Percentiles rank a stretch among this genome's conserved stretches.
phyloP scores from a whole-genome alignment of 2,888 invertebrate species.

The Cremastobaeus sp. region DNA sequence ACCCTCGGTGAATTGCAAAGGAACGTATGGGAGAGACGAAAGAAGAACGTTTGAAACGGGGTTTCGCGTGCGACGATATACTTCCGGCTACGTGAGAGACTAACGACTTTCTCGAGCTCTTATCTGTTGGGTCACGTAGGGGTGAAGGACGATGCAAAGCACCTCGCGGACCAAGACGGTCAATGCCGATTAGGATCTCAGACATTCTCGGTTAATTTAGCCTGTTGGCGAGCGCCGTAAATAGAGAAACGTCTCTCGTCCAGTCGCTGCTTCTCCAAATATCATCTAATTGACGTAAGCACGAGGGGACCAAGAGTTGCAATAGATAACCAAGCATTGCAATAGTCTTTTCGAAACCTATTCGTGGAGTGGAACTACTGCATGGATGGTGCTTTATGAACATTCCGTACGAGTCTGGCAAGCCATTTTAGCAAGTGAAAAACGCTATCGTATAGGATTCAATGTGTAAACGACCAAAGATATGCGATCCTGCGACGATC shows the following conservation, averaged over 20 bases:
- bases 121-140: slow-evolving; percentile 69
- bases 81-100: slow-evolving; percentile 73
- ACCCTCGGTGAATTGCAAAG: slow-evolving; percentile 65
- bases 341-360: too few species aligned
- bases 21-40: slow-evolving; percentile 63
- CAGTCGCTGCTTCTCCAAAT: slow-evolving; percentile 36
- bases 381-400: too few species aligned
- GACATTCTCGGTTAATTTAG: slow-evolving; percentile 74
- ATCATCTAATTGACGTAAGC: slow-evolving; percentile 51
- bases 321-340: too few species aligned
- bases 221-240: slow-evolving; percentile 72
- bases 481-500: too few species aligned
- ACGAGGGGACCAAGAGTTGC: too few species aligned
- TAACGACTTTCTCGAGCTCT: slow-evolving; percentile 76
- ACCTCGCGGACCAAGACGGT: slow-evolving; percentile 58
- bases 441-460: too few species aligned
- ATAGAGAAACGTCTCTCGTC: slow-evolving; percentile 68
- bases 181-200: slow-evolving; percentile 68
- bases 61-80: slow-evolving; percentile 76
- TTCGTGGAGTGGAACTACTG: too few species aligned
- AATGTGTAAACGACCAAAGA: too few species aligned
- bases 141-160: slow-evolving; percentile 64
- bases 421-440: too few species aligned
- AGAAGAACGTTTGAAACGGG: slow-evolving; percentile 60
- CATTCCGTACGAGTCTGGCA: too few species aligned